These are phyloP conservation scores for Myodes glareolus DNA, from an alignment of 2,113 vertebrate species.

Conservation along the genomic window DNA sequence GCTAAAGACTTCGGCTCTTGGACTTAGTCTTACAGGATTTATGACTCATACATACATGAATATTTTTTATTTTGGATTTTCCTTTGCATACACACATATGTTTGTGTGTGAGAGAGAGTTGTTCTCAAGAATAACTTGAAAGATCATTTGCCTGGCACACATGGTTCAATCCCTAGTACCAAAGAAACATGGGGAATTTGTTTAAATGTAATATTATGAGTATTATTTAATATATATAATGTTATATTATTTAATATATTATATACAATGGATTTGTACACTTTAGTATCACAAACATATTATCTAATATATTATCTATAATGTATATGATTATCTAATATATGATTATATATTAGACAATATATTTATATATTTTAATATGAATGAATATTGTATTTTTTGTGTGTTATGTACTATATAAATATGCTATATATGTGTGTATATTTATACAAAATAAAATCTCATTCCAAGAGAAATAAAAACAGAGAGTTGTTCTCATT, in stretches of 20 bases:
- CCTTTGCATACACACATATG: neutral
- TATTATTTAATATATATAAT: neutral
- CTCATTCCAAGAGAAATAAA: neutral
- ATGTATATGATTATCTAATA: no score
- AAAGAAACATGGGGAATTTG: neutral
- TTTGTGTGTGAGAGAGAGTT: neutral
- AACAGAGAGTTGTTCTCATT: conserved; percentile 38
- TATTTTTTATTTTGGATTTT: neutral
- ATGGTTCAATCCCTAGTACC: neutral
- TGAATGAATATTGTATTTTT: neutral
- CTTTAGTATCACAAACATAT: neutral
- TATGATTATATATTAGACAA: neutral
- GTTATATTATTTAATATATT: neutral
- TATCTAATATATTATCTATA: no score
- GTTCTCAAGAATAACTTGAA: conserved; percentile 36
- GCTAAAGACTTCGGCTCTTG: neutral
- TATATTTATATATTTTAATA: neutral
- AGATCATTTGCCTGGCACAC: neutral
- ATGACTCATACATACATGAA: neutral
- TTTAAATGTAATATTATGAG: neutral
- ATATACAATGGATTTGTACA: neutral
- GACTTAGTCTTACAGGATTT: neutral
- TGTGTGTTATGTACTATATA: neutral
- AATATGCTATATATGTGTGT: neutral
- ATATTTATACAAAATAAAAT: neutral